Conservation (phyloP, 2,797 vertebrate genomes). For the Hylomyscus alleni region DNA sequence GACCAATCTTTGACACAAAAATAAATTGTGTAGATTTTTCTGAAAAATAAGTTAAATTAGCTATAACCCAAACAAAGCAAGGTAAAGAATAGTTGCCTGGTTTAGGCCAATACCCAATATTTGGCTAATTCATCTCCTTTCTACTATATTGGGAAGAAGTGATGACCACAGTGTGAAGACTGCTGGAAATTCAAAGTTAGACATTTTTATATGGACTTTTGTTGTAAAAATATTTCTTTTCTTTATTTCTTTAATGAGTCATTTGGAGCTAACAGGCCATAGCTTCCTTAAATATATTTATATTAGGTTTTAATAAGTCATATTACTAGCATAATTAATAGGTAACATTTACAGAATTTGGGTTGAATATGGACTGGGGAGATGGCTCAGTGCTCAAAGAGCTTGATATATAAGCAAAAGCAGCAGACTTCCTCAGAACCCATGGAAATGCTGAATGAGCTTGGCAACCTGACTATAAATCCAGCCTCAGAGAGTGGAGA, state of each 20-base stretch:
- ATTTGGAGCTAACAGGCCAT: background rate
- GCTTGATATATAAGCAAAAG: background rate
- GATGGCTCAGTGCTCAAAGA: background rate
- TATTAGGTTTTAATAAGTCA: background rate
- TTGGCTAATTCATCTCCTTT: background rate
- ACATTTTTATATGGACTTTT: background rate
- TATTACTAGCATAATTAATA: background rate
- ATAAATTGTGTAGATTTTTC: conserved; percentile 1
- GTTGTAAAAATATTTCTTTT: background rate
- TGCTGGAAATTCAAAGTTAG: background rate
- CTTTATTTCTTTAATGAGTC: background rate
- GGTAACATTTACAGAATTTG: background rate
- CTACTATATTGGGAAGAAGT: background rate
- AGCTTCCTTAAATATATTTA: background rate
- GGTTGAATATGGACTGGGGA: background rate
- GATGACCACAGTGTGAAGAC: background rate
- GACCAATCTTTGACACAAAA: background rate
- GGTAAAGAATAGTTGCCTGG: background rate
- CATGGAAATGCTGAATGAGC: background rate
- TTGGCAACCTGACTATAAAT: too few species aligned
- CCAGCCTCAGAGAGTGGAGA: background rate
- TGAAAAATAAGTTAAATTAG: background rate
- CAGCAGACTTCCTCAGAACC: background rate
- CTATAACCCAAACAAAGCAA: background rate
- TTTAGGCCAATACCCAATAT: background rate